Base-by-base conservation (phyloP, 92 coral and sea anemone genomes). In the Scolanthus callimorphus region DNA sequence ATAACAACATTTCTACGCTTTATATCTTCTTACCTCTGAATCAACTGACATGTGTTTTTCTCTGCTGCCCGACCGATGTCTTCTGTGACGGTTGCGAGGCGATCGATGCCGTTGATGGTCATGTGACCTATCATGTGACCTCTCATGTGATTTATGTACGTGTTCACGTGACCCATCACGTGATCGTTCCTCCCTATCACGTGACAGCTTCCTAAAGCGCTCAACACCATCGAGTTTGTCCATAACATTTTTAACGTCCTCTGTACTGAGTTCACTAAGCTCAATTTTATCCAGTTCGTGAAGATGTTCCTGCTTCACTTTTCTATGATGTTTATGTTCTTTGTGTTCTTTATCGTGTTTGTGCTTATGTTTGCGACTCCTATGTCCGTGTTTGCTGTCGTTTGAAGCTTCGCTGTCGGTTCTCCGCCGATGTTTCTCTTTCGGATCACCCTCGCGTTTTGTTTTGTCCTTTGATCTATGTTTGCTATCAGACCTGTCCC, bases 391-490 rank as follows among this genome's bases (percentile, higher is more conserved):
- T 38, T 29, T 41, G 2, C 29, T 57, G 29, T 69, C 67, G 27
- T 38, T 34, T 6, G 41, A 34, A 6, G 41, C 41, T 6, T 34
- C 41, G 41, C 29, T 19, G 29, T 29, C 11, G 17, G n/a, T 3
- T 21, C 71, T 20, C 27, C 11, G 1, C 21, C 53, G 24, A 21
- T 68, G 75, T 57, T 47, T 68, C 19, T 74, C 82, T 9, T 46
- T 9, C 23, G 52, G 17, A 46, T 46, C 56, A 0, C 53, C 45
- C 4, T 74, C 82, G 61, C 38, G 30, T 62, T 34, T 60, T 25
- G 47, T 59, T 46, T 48, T 72, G 10, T 80, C 80, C 4, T 81
- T 76, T 29, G 73, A 71, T 21, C 60, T 57, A 41, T 29, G 43
- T 51, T 68, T 68, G 49, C 72, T 76, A 20, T 59, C 57, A 6